Base-by-base conservation (phyloP, 2,888 invertebrate genomes). In the Sesamia inferens region DNA sequence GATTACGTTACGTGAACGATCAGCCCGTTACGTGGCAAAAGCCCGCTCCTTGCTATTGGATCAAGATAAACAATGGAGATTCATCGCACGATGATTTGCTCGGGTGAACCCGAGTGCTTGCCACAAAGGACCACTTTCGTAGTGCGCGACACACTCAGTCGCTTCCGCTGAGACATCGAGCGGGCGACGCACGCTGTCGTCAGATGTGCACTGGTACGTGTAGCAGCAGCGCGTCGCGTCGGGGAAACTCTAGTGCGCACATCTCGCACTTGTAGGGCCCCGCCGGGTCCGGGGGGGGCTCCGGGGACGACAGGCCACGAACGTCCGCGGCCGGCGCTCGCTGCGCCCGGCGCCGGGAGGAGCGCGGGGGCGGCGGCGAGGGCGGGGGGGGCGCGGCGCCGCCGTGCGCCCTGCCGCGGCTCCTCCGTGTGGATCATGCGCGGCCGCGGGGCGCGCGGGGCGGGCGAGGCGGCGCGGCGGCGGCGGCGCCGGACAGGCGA, bases 121-220 rank as follows among this genome's bases (percentile, higher is more conserved):
- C 55, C 24, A 22, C 11, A 16, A 31, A 16, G 47, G 47, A 24
- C 19, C 24, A 44, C 14, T 13, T 51, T 5, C 1, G 13, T 13
- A 10, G 61, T 55, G 39, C 62, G 51, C 68, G 0, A n/a, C 14
- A 61, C 51, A 22, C 51, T 63, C 61, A 59, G 71, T 51, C 47
- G 39, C 64, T 14, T 58, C n/a, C 51, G 62, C 55, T 5, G 67
- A 1, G 42, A 5, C 5, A 13, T 24, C 22, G 58, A 24, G 14
- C 61, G 31, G 51, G 63, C 58, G 64, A 22, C 57, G 64, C 51
- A 48, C 73, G 77, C 76, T 84, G 66, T 31, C 88, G 94, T 97
- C 97, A 97, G 94, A 98, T 98, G 92, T 98, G 98, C 90, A 98
- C 97, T 72, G 98, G 98, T 88, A 98, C 98, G 93, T 98, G 98